Base-by-base conservation (phyloP, 2,113 vertebrate genomes). In the Halcyon senegalensis region DNA sequence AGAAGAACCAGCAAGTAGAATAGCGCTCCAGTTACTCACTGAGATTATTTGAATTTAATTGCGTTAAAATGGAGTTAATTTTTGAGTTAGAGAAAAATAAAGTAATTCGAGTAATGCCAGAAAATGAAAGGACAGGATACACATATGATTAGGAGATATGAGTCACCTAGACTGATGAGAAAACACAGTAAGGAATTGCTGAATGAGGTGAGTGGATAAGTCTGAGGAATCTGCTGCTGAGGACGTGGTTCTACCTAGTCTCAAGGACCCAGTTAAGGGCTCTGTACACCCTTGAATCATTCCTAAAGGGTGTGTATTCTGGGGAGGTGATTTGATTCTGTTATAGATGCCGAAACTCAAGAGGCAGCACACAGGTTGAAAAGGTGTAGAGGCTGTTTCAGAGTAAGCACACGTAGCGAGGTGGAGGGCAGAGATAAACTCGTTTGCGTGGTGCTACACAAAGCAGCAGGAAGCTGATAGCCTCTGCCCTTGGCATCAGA, bases 381-480 rank as follows among this genome's bases (percentile, higher is more conserved):
- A 43, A 27, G 30, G 13, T 46, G 16, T 35, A 75, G 58, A 51
- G 48, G 66, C 60, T 90, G 25, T 55, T 74, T 73, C 66, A 43
- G 50, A 69, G 21, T 21, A 53, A 63, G n/a, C 55, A 58, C 70
- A 28, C 1, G 0, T 24, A 41, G 8, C 0, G 1, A 35, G 31
- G 39, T 37, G 44, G 59, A 53, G 37, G 25, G 37, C 55, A 83
- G 72, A 59, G 56, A 21, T 44, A n/a, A 55, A 70, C 60, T 10
- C 72, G 23, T 58, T 87, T 64, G 67, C 69, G 23, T 6, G 59
- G 50, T 39, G 25, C 64, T 87, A 75, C 77, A 64, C 48, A 64
- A 79, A 90, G 66, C 59, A 69, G 19, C 18, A 55, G 60, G 31
- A 83, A 67, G 56, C 23, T 72, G 43, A 35, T n/a, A 56, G 2